These are phyloP conservation scores for Odocoileus hemionus DNA, from an alignment of 2,113 vertebrate genomes.

Conservation along the genomic window DNA sequence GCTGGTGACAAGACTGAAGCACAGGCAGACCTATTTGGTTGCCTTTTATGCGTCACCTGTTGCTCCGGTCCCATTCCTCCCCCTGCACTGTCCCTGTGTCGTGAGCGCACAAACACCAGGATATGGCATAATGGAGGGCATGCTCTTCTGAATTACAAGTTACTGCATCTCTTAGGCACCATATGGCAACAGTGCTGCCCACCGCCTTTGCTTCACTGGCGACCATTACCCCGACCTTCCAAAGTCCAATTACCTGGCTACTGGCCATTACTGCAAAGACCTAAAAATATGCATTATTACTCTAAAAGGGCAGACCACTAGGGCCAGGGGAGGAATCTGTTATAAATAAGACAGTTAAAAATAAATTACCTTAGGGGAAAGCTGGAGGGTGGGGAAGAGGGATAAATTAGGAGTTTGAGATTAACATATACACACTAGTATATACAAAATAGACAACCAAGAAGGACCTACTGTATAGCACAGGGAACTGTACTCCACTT, in stretches of 20 bases:
- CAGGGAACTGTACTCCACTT: background rate
- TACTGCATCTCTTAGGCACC: background rate
- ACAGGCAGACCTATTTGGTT: no score
- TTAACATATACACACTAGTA: background rate
- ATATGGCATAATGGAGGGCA: background rate
- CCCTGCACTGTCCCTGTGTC: rapidly evolving
- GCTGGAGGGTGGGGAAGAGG: background rate
- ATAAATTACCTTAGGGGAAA: background rate
- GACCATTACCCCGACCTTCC: background rate
- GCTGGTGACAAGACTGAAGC: background rate
- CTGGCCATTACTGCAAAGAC: background rate
- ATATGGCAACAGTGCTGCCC: rapidly evolving
- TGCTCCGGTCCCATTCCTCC: no score
- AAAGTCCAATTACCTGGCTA: background rate
- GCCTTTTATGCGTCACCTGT: background rate
- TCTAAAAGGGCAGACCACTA: background rate
- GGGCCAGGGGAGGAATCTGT: background rate
- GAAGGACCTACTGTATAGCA: background rate
- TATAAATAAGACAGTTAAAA: background rate
- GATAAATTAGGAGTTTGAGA: background rate
- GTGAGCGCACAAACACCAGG: background rate
- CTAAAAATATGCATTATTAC: background rate
- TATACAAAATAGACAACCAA: background rate
- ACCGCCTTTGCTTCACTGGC: background rate
- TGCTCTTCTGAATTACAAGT: background rate